A percentile compares a stretch with the other conserved stretches of the same genome.
phyloP scores from a whole-genome alignment of 2,888 invertebrate species.

The Drepanosiphum platanoidis region DNA sequence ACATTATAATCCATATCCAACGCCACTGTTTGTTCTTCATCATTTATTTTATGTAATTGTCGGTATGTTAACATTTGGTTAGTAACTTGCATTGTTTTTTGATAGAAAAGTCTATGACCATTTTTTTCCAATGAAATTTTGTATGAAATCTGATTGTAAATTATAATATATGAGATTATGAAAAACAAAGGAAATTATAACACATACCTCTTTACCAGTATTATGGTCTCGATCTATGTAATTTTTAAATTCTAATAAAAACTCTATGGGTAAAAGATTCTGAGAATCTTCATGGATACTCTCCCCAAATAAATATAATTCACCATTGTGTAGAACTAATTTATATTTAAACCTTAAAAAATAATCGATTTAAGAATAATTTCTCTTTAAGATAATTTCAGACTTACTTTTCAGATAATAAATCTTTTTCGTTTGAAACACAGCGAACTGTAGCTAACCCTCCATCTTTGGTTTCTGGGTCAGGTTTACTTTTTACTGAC shows the following conservation, averaged over 20 bases:
- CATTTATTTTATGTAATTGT: conserved; percentile 36
- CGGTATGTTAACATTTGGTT: not conserved
- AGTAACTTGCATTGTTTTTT: not conserved
- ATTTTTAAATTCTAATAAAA: not conserved
- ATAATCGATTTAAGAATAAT: not conserved
- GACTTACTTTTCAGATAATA: conserved; percentile 34
- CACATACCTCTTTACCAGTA: conserved; percentile 40
- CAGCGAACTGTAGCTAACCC: conserved; percentile 3
- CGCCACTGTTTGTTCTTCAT: not conserved
- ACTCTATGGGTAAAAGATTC: conserved; percentile 1
- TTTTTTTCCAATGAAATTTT: not conserved
- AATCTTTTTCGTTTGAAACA: not conserved
- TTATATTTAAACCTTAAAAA: conserved; percentile 39
- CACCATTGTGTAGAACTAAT: not conserved
- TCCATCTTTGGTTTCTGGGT: not conserved
- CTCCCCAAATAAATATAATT: not conserved
- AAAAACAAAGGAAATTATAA: not conserved
- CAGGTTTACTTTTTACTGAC: not conserved
- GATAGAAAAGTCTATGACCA: not conserved
- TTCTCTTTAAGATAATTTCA: not conserved
- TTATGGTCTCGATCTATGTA: not conserved
- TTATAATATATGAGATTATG: not conserved
- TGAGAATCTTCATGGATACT: conserved; percentile 1
- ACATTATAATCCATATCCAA: conserved; percentile 19
- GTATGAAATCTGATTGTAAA: not conserved